phyloP scores from a whole-genome alignment of 2,888 invertebrate genomes.

The Priocnemis perturbator region DNA sequence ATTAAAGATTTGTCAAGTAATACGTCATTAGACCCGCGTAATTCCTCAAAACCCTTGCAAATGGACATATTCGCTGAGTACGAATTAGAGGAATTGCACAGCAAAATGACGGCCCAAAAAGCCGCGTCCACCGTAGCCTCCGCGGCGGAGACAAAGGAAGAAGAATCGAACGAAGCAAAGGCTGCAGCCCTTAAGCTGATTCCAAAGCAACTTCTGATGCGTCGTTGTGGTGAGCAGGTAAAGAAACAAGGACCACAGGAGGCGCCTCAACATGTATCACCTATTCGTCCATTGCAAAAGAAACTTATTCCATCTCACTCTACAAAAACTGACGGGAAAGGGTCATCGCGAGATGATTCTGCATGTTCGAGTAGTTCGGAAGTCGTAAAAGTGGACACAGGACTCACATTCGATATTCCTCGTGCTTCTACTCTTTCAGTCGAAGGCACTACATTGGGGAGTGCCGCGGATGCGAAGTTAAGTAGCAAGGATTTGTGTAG shows the following conservation, averaged over 20 bases:
- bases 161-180: conserved; percentile 39
- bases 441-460: no score
- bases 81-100: conserved; percentile 33
- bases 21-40: conserved; percentile 15
- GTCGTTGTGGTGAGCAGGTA: conserved; percentile 47
- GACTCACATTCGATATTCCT: no score
- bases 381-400: no score
- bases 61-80: conserved; percentile 65
- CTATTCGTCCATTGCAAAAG: conserved; percentile 47
- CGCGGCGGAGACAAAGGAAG: conserved; percentile 35
- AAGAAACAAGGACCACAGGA: conserved; percentile 40
- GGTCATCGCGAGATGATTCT: conserved; percentile 8
- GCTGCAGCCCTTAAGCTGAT: conserved; percentile 59
- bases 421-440: no score
- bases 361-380: background rate
- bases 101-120: conserved; percentile 20
- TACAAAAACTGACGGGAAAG: conserved; percentile 18
- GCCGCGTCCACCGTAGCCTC: background rate
- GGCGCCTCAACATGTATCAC: conserved; percentile 41
- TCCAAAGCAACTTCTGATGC: conserved; percentile 64
- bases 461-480: conserved; percentile 23
- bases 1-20: conserved; percentile 28
- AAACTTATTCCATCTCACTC: conserved; percentile 43
- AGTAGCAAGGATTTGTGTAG: conserved; percentile 30
- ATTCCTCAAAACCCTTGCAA: conserved; percentile 38